Base-by-base conservation (phyloP, 2,797 vertebrate genomes). In the Pagetopsis macropterus region DNA sequence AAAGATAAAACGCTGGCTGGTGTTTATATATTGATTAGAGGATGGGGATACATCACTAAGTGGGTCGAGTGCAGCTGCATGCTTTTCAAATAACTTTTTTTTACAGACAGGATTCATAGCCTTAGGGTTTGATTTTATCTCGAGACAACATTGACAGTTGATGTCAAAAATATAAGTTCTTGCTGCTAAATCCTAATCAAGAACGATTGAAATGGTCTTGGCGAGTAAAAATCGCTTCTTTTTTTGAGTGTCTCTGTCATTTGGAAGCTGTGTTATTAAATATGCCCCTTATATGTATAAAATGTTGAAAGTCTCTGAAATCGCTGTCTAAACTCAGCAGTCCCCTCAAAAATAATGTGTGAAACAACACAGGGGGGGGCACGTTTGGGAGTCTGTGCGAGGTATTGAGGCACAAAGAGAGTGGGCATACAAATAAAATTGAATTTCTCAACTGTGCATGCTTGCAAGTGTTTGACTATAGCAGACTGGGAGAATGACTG, bases 191-290 rank as follows among this genome's bases (percentile, higher is more conserved):
- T 78, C 21, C 64, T 65, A 68, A 84, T 89, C 51, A 80, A 55
- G 86, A 72, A 70, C 43, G 37, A 82, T 23, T 83, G 52, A 77
- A 84, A 49, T 72, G 57, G 82, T 83, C 70, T 78, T 82, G 79
- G 74, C 66, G 73, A 87, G 87, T 89, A 66, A 75, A 70, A 23
- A 83, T 49, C 73, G 71, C 33, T 87, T 89, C 3, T 87, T 88
- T 83, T 87, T 69, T 68, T 56, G 60, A 59, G 13, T 66, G 48
- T 59, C 51, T 46, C 69, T 68, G 49, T 71, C 70, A 62, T 83
- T 60, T 71, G 13, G 13, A 78, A 69, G 49, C 5, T 48, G 21
- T 4, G 12, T 40, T 54, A 50, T 79, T 85, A 55, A 23, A 62
- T 51, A 72, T 81, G 52, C 54, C 52, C 76, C 75, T 89, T 61